A percentile compares a stretch with the other conserved stretches of the same genome.
Conservation (phyloP, 2,888 invertebrate genomes). For the Sisyra nigra region DNA sequence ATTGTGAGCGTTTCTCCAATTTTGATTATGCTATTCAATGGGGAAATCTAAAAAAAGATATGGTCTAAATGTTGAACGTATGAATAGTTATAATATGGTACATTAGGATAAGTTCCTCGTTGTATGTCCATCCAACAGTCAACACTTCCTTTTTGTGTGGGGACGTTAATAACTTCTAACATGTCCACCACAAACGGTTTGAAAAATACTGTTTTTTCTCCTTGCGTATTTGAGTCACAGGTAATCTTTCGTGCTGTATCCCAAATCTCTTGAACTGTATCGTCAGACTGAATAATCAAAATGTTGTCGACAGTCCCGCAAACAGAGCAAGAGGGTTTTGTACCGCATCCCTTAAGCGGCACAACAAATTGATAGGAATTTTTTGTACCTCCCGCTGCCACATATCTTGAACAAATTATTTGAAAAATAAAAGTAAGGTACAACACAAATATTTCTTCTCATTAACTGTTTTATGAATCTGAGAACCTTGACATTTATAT, state of each 20-base stretch:
- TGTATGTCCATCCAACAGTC: conserved; percentile 69
- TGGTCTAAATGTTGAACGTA: neutral
- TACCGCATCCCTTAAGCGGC: conserved; percentile 47
- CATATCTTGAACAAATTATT: conserved; percentile 33
- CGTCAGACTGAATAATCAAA: conserved; percentile 50
- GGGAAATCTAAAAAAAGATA: conserved; percentile 36
- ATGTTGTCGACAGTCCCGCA: conserved; percentile 48
- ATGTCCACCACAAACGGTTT: conserved; percentile 41
- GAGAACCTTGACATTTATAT: no score
- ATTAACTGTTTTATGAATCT: no score
- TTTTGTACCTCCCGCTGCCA: conserved; percentile 38
- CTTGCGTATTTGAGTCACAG: conserved; percentile 25
- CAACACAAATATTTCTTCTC: no score
- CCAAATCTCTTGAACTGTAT: conserved; percentile 44
- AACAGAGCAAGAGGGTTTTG: conserved; percentile 39
- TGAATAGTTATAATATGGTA: conserved; percentile 20
- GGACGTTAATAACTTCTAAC: conserved; percentile 32
- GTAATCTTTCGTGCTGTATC: conserved; percentile 48
- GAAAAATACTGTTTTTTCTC: conserved; percentile 26
- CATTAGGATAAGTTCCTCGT: conserved; percentile 50
- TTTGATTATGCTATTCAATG: conserved; percentile 43
- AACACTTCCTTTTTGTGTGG: conserved; percentile 44
- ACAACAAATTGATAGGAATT: conserved; percentile 42
- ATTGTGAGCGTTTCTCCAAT: conserved; percentile 55
- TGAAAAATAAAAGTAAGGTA: neutral